Conservation (phyloP, 2,888 invertebrate species). For the Limnephilus lunatus region DNA sequence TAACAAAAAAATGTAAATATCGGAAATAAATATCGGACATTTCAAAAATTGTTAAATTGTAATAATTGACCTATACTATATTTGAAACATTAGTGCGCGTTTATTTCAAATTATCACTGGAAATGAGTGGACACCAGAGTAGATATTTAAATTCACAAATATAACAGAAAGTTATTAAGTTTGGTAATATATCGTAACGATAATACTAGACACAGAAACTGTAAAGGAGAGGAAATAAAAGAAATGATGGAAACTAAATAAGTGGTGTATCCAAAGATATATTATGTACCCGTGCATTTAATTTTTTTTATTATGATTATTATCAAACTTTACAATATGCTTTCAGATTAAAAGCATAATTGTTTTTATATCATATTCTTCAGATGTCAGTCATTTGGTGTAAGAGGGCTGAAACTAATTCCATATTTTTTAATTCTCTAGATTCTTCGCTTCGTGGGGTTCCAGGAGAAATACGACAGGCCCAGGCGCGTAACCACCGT, state of each 20-base stretch:
- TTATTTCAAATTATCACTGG: background rate
- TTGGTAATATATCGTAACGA: too few species aligned
- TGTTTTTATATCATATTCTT: background rate
- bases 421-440: slow-evolving; percentile 69
- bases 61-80: background rate
- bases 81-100: background rate
- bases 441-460: slow-evolving; percentile 77
- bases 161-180: too few species aligned
- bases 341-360: background rate
- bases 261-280: background rate
- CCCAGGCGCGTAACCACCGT: slow-evolving; percentile 68
- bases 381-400: background rate
- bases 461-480: slow-evolving; percentile 73
- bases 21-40: background rate
- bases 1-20: background rate
- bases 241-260: background rate
- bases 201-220: too few species aligned
- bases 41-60: background rate
- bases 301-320: background rate
- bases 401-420: slow-evolving; percentile 2
- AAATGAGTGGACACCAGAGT: background rate
- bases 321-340: background rate
- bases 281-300: background rate
- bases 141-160: too few species aligned
- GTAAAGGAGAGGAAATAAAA: too few species aligned